Evolutionary conservation across 2,797 vertebrate genomes (phyloP).

Genomic region (Lithobates pipiens): DNA sequence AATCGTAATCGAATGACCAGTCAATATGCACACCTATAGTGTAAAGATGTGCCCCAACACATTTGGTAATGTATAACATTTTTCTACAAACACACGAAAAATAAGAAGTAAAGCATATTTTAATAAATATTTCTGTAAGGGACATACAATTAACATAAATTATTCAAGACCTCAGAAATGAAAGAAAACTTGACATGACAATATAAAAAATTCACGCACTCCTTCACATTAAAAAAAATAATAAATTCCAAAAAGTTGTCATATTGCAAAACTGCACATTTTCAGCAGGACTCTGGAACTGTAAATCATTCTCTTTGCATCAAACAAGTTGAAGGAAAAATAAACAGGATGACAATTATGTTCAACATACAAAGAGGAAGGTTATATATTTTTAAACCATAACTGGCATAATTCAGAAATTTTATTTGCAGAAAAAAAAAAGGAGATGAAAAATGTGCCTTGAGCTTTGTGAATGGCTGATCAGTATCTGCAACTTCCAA

Average conservation of each 20-base stretch:
- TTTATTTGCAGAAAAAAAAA: neutral
- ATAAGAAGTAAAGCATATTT: slow-evolving; percentile 41
- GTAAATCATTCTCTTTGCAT: too few relatives aligned
- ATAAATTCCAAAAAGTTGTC: neutral
- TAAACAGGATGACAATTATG: neutral
- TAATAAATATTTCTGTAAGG: slow-evolving; percentile 41
- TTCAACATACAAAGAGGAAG: neutral
- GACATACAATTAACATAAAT: slow-evolving; percentile 40
- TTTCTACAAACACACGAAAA: neutral
- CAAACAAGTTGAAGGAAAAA: neutral
- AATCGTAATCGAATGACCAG: too few relatives aligned
- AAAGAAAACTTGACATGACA: neutral
- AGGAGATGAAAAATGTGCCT: neutral
- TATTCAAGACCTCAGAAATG: slow-evolving; percentile 16
- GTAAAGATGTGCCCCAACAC: too few relatives aligned
- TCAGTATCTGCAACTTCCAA: too few relatives aligned
- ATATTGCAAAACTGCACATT: slow-evolving; percentile 25
- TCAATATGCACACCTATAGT: too few relatives aligned
- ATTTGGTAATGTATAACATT: too few relatives aligned
- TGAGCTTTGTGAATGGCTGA: too few relatives aligned
- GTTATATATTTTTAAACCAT: neutral
- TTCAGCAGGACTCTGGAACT: slow-evolving; percentile 19
- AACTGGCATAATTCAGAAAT: neutral
- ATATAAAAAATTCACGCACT: neutral
- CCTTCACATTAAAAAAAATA: neutral